These are phyloP conservation scores for Gavialis gangeticus DNA, from an alignment of 2,113 vertebrate genomes.

Conservation along the genomic window DNA sequence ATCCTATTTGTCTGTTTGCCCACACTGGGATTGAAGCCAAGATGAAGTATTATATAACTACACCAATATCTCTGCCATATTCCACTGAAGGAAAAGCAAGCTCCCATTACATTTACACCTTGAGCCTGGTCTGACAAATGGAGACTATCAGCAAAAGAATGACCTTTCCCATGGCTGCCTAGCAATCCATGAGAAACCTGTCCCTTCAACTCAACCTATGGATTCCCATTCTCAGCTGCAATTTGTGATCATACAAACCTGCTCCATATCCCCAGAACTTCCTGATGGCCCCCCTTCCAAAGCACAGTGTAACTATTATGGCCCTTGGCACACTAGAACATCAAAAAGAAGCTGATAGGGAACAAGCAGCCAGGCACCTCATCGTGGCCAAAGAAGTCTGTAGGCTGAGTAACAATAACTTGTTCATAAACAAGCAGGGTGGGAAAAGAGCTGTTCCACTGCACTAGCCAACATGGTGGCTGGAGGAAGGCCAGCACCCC, in stretches of 20 bases:
- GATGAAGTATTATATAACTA: neutral
- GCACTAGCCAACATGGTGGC: neutral
- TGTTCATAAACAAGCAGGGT: neutral
- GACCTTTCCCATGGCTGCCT: neutral
- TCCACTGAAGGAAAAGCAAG: neutral
- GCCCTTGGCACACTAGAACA: neutral
- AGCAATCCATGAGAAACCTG: neutral
- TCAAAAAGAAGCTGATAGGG: neutral
- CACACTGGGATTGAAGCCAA: neutral
- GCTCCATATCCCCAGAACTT: neutral
- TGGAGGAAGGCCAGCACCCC: slow-evolving; percentile 63
- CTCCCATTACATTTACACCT: neutral
- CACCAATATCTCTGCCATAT: neutral
- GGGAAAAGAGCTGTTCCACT: slow-evolving; percentile 38
- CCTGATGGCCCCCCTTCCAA: neutral
- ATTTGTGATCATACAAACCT: neutral
- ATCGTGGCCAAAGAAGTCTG: neutral
- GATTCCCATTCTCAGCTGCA: slow-evolving; percentile 4
- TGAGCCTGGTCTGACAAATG: neutral
- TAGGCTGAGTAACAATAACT: neutral
- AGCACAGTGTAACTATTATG: rapidly evolving
- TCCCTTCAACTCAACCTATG: neutral
- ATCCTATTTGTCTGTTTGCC: neutral
- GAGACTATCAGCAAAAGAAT: neutral
- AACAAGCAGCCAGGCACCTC: neutral